Evolutionary conservation across 2,888 invertebrate genomes (phyloP).

Genomic region (Lepidocyrtoides sp.): DNA sequence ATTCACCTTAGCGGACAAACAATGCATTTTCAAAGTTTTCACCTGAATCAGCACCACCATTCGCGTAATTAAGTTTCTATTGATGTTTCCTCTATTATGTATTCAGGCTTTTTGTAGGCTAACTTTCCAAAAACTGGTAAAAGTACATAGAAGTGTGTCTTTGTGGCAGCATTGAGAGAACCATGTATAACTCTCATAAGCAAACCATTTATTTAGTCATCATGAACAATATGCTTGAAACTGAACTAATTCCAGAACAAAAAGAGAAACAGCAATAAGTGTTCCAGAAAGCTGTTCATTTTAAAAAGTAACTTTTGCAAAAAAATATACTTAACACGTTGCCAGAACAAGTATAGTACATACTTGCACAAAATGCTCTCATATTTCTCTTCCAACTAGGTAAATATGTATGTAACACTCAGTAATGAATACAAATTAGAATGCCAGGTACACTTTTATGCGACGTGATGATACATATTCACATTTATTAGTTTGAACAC

Average conservation of each 20-base stretch:
- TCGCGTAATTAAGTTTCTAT: constrained; percentile 51
- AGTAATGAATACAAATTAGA: neutral
- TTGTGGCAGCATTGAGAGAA: neutral
- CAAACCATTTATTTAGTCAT: constrained; percentile 3
- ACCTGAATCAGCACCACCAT: constrained; percentile 40
- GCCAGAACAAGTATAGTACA: neutral
- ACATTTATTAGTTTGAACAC: constrained; percentile 7
- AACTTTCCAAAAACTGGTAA: neutral
- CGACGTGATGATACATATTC: constrained; percentile 4
- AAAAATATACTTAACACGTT: neutral
- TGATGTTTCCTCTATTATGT: too few species aligned
- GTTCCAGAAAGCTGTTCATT: neutral
- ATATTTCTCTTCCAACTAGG: neutral
- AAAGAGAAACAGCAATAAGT: neutral
- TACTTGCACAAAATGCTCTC: neutral
- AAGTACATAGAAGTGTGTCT: neutral
- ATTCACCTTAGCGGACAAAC: constrained; percentile 16
- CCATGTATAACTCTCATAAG: neutral
- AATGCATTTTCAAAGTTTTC: constrained; percentile 32
- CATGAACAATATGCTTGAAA: constrained; percentile 6
- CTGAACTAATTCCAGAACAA: neutral
- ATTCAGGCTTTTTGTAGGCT: neutral
- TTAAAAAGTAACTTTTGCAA: neutral
- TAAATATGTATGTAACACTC: neutral
- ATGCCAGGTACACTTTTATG: constrained; percentile 16